Evolutionary conservation across 2,888 invertebrate species (phyloP).

Genomic region (Agrochola macilenta): DNA sequence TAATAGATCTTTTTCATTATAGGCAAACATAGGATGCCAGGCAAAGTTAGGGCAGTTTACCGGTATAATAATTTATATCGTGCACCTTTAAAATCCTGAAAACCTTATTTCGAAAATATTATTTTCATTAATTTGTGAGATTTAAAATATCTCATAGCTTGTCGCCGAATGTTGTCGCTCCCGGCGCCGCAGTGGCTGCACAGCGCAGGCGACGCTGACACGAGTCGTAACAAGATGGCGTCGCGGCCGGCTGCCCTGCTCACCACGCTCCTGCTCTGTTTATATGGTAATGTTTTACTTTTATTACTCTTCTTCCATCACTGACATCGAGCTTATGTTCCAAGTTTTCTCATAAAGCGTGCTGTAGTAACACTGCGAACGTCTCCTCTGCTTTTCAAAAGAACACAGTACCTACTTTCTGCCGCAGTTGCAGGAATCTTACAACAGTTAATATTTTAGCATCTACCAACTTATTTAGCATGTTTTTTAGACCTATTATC

Average conservation of each 20-base stretch:
- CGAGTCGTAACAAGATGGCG: slow-evolving; percentile 73
- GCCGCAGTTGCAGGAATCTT: neutral
- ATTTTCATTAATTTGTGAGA: neutral
- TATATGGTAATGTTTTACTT: slow-evolving; percentile 66
- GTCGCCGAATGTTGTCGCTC: slow-evolving; percentile 50
- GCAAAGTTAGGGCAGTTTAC: no score
- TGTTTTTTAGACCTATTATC: neutral
- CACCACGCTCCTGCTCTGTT: slow-evolving; percentile 59
- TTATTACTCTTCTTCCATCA: neutral
- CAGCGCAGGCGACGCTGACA: slow-evolving; percentile 18
- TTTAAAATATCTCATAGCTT: neutral
- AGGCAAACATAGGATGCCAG: no score
- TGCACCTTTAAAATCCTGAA: neutral
- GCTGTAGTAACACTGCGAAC: neutral
- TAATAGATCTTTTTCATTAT: no score
- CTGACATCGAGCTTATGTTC: neutral
- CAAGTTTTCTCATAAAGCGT: neutral
- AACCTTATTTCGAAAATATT: neutral
- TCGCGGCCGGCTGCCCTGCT: slow-evolving; percentile 65
- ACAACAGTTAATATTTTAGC: neutral
- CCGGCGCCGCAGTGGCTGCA: slow-evolving; percentile 43
- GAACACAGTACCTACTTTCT: neutral
- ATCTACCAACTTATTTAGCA: neutral
- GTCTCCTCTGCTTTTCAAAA: no score
- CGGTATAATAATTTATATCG: no score